phyloP scores from a whole-genome alignment of 2,797 vertebrate species.

The Enoplosus armatus region DNA sequence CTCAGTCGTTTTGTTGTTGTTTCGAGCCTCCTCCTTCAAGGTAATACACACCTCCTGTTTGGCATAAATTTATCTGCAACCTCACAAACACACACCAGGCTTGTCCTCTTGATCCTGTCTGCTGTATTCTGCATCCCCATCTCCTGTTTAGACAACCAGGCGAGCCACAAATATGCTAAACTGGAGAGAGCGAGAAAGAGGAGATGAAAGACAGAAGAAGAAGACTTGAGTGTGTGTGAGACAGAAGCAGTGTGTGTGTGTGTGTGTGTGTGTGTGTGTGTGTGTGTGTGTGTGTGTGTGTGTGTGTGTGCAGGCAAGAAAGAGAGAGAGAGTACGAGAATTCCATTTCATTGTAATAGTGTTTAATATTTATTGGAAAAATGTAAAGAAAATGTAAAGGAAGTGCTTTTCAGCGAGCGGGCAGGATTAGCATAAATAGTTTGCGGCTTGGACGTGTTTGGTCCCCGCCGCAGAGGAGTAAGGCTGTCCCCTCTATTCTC shows the following conservation, averaged over 20 bases:
- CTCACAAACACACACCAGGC: slow-evolving; percentile 47
- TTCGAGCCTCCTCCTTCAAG: slow-evolving; percentile 51
- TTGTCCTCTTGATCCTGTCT: slow-evolving; percentile 77
- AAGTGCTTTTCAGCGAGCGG: slow-evolving; percentile 79
- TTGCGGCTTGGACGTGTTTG: slow-evolving; percentile 76
- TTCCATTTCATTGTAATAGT: slow-evolving; percentile 88
- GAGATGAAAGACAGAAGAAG: slow-evolving; percentile 62
- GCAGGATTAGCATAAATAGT: slow-evolving; percentile 88
- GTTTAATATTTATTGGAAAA: slow-evolving; percentile 91
- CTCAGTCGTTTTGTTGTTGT: slow-evolving; percentile 61
- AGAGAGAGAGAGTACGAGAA: slow-evolving; percentile 50
- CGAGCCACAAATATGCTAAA: slow-evolving; percentile 84
- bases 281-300: slow-evolving; percentile 15
- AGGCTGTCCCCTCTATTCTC: slow-evolving; percentile 46
- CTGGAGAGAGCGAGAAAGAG: slow-evolving; percentile 63
- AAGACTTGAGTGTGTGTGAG: slow-evolving; percentile 41
- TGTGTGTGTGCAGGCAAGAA: slow-evolving; percentile 3
- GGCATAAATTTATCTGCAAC: slow-evolving; percentile 59
- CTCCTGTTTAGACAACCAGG: slow-evolving; percentile 84
- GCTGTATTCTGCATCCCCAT: slow-evolving; percentile 82
- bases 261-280: slow-evolving; percentile 37
- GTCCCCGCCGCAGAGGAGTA: slow-evolving; percentile 54
- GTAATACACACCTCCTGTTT: slow-evolving; percentile 65
- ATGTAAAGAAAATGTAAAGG: slow-evolving; percentile 87
- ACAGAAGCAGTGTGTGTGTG: slow-evolving; percentile 16